A percentile compares a stretch with the other conserved stretches of the same genome.
Evolutionary conservation across 2,113 vertebrate species (phyloP).

Genomic region (Poeciliopsis turrubarensis): DNA sequence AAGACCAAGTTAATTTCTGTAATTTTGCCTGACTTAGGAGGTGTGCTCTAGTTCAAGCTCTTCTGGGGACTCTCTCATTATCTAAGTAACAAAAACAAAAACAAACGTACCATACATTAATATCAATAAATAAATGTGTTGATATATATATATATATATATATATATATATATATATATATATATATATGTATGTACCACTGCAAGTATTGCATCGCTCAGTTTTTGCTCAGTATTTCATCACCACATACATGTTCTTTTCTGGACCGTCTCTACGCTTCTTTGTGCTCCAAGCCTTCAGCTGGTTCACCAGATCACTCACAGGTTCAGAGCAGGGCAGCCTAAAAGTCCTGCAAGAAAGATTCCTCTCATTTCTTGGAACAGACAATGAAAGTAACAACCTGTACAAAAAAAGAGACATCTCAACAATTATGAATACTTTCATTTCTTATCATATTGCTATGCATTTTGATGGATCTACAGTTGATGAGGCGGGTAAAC

Average conservation of each 20-base stretch:
- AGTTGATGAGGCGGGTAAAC: background rate
- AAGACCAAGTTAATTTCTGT: conserved; percentile 5
- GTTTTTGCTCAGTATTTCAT: background rate
- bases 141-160: no score
- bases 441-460: background rate
- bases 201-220: background rate
- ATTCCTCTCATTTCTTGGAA: no score
- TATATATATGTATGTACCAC: background rate
- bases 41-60: conserved; percentile 19
- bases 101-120: background rate
- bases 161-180: no score
- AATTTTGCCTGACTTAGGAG: background rate
- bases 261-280: conserved; percentile 1
- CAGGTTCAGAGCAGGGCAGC: conserved; percentile 1
- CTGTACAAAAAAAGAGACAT: background rate
- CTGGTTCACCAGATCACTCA: conserved; percentile 1
- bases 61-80: background rate
- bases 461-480: conserved; percentile 14
- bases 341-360: conserved; percentile 11
- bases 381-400: background rate
- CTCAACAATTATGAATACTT: background rate
- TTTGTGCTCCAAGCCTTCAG: conserved; percentile 11
- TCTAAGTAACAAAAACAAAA: background rate
- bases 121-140: background rate
- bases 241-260: conserved; percentile 34